Conservation (phyloP, 2,888 invertebrate species). For the Pyrrhosoma nymphula region DNA sequence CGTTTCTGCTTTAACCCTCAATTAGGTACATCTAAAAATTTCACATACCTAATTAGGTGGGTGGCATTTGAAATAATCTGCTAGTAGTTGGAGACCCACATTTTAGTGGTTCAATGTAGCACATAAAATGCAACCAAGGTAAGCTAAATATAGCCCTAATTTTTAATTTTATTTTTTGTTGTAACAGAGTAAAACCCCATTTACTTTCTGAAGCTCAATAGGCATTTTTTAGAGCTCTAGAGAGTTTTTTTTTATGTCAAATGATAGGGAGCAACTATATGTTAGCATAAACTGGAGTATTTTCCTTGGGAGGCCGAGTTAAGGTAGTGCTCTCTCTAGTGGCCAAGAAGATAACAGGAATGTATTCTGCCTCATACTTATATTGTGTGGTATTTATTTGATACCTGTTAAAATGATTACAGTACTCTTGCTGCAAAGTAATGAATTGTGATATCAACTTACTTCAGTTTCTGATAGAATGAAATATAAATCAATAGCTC, state of each 20-base stretch:
- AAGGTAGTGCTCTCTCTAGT: no score
- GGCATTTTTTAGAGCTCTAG: not conserved
- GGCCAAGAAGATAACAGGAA: no score
- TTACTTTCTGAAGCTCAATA: not conserved
- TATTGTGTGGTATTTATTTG: no score
- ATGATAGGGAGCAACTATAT: not conserved
- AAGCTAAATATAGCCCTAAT: slow-evolving; percentile 2
- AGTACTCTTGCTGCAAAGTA: no score
- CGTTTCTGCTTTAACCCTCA: slow-evolving; percentile 29
- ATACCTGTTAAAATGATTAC: no score
- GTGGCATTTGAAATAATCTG: slow-evolving; percentile 9
- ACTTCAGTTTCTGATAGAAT: no score
- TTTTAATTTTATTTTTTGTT: not conserved
- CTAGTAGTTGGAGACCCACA: slow-evolving; percentile 13
- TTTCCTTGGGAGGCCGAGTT: no score
- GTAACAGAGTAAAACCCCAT: not conserved
- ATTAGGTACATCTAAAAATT: slow-evolving; percentile 39
- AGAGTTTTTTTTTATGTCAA: not conserved
- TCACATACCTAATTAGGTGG: slow-evolving; percentile 22
- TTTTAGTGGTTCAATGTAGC: slow-evolving; percentile 18
- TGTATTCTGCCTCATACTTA: no score
- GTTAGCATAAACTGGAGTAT: not conserved
- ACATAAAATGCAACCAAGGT: slow-evolving; percentile 12
- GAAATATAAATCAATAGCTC: no score
- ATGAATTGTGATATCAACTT: no score